Conservation (phyloP, 2,888 invertebrate genomes). For the Neoaliturus tenellus region DNA sequence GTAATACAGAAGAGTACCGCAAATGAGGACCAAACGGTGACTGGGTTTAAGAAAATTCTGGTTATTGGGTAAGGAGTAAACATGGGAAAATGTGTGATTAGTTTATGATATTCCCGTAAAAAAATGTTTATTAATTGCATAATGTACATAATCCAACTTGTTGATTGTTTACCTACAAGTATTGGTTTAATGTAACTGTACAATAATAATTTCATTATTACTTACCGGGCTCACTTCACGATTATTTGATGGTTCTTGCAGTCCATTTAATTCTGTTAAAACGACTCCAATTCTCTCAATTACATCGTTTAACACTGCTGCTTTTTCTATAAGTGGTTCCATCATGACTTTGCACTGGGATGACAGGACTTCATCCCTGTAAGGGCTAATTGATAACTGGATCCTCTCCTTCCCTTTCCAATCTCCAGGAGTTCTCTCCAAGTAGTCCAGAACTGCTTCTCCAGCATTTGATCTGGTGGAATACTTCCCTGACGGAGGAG, state of each 20-base stretch:
- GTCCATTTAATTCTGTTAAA: slow-evolving; percentile 69
- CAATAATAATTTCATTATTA: too few species aligned
- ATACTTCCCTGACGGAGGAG: slow-evolving; percentile 71
- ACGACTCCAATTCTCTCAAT: slow-evolving; percentile 70
- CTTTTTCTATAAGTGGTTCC: slow-evolving; percentile 73
- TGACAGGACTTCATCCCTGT: slow-evolving; percentile 47
- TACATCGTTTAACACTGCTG: slow-evolving; percentile 72
- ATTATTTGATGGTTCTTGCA: slow-evolving; percentile 68
- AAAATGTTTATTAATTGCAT: too few species aligned
- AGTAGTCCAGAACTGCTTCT: slow-evolving; percentile 68
- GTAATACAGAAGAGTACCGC: too few species aligned
- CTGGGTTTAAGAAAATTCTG: too few species aligned
- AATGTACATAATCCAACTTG: too few species aligned
- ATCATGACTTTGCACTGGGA: slow-evolving; percentile 73
- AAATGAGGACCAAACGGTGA: too few species aligned
- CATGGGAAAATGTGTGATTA: too few species aligned
- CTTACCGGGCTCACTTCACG: slow-evolving; percentile 55
- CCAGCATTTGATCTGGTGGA: slow-evolving; percentile 70
- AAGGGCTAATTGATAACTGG: slow-evolving; percentile 28
- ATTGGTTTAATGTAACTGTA: too few species aligned
- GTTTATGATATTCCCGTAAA: too few species aligned
- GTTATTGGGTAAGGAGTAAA: too few species aligned
- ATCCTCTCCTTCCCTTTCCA: slow-evolving; percentile 48
- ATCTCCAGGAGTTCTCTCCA: slow-evolving; percentile 33
- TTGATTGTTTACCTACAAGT: too few species aligned